phyloP scores from a whole-genome alignment of 2,888 invertebrate species.

The Pristionchus japonicus region DNA sequence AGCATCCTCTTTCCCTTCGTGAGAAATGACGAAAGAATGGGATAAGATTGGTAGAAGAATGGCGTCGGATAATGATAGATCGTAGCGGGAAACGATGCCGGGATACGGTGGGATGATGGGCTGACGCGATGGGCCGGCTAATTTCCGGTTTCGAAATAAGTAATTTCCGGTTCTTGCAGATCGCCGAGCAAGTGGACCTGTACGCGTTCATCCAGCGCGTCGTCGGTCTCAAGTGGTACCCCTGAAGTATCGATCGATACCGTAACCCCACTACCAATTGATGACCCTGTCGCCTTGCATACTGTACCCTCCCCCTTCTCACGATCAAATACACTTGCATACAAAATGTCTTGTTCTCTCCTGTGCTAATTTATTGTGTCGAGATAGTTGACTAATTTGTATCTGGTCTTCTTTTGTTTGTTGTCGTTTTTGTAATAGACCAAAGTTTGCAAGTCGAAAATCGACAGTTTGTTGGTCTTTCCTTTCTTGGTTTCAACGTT shows the following conservation, averaged over 20 bases:
- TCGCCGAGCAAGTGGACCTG: conserved; percentile 92
- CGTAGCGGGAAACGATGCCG: not conserved
- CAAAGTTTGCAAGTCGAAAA: not conserved
- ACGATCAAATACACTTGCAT: not conserved
- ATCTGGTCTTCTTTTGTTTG: not conserved
- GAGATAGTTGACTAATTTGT: not conserved
- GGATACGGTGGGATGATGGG: not conserved
- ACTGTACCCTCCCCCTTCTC: not conserved
- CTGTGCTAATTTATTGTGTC: not conserved
- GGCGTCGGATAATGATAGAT: not conserved
- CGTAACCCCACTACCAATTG: not conserved
- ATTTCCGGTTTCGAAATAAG: not conserved
- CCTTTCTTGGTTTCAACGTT: not conserved
- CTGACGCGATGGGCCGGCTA: not conserved
- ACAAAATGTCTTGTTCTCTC: not conserved
- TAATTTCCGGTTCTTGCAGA: conserved; percentile 79
- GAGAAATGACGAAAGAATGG: not conserved
- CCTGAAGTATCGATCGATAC: conserved; percentile 43
- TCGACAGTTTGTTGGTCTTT: not conserved
- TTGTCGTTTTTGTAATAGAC: not conserved
- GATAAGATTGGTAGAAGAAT: not conserved
- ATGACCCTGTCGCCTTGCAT: not conserved
- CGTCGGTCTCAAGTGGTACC: conserved; percentile 82
- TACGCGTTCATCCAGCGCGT: conserved; percentile 87
- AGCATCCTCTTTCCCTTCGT: too few relatives aligned